Base-by-base conservation (phyloP, 2,797 vertebrate genomes). In the Sebastes steindachneri region DNA sequence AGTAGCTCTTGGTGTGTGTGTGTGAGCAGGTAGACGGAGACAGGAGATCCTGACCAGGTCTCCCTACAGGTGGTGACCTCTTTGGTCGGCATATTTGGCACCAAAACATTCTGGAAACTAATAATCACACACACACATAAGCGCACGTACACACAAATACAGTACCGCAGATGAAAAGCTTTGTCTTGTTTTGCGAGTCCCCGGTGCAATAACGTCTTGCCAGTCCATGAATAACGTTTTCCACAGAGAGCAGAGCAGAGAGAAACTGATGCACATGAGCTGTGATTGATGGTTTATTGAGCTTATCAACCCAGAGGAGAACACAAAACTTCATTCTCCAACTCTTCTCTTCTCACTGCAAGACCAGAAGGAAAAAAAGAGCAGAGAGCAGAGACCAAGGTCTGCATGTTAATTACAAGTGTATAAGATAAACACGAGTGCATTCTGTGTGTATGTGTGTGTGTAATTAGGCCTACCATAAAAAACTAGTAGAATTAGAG, bases 211-310 rank as follows among this genome's bases (percentile, higher is more conserved):
- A 76, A 67, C 12, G 15, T 77, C 69, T 79, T 84, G 59, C 58
- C 35, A 58, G 59, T 25, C 70, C 23, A 73, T 73, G 79, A 85
- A 83, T 77, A 68, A 33, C 67, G 70, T 86, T 88, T 84, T 77
- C 82, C 72, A 23, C 29, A 9, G 85, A 77, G 68, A 65, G 62
- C 69, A 28, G 62, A 73, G 71, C 55, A 64, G 62, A 75, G 67
- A 45, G 74, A 74, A 57, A 73, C 73, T 83, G 84, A 75, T 82
- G 77, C 71, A 73, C 68, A 79, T 25, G 45, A 70, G 77, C 79
- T 72, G 54, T 75, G 83, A 83, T 69, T 85, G 83, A 89, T 82
- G 80, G 64, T 82, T 87, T 82, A 81, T 79, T 87, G 78, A 84
- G 77, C 76, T 83, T 73, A 84, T 90, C 80, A 88, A 66, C 65